A percentile compares a stretch with the other conserved stretches of the same genome.
Conservation (phyloP, 1,140 invertebrate species). For the Spodoptera frugiperda region DNA sequence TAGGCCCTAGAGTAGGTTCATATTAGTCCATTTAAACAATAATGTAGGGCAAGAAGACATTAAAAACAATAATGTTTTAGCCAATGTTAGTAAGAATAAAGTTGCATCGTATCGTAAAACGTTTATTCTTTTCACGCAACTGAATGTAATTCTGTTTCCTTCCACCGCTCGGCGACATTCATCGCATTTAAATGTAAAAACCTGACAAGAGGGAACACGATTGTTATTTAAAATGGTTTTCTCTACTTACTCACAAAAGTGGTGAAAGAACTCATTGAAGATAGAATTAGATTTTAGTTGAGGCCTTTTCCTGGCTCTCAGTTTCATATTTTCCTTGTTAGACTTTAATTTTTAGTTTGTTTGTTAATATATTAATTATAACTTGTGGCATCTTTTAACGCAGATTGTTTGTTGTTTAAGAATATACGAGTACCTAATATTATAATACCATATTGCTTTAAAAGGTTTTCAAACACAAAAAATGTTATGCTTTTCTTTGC, state of each 20-base stretch:
- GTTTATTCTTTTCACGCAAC: constrained; percentile 8
- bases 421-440: no score
- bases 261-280: background rate
- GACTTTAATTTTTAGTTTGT: background rate
- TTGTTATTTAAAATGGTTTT: constrained; percentile 38
- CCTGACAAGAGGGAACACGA: constrained; percentile 19
- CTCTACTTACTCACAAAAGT: background rate
- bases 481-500: no score
- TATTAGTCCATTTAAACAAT: no score
- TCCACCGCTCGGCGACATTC: background rate
- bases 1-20: no score
- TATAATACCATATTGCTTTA: no score
- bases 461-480: no score
- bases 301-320: background rate
- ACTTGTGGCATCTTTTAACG: no score
- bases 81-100: background rate
- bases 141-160: constrained; percentile 19
- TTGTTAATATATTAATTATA: no score
- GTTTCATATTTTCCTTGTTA: background rate
- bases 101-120: background rate
- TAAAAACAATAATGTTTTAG: no score
- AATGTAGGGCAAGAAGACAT: no score
- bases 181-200: constrained; percentile 36
- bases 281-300: background rate
- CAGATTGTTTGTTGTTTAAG: no score